These are phyloP conservation scores for Knipowitschia caucasica DNA, from an alignment of 2,797 vertebrate species.

Conservation along the genomic window DNA sequence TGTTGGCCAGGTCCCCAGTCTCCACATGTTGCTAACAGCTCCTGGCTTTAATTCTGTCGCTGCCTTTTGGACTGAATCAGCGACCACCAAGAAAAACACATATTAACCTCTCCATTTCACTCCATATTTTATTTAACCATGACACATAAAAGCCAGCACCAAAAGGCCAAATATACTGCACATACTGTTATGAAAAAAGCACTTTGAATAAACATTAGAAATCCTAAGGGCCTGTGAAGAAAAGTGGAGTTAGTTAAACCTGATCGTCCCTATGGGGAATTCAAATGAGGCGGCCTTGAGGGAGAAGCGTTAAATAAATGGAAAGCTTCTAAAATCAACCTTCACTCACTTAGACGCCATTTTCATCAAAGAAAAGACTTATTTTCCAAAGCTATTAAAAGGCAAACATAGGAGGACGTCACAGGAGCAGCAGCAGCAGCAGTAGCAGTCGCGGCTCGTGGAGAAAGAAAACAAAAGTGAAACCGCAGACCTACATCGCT, in stretches of 20 bases:
- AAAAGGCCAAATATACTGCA: constrained; percentile 64
- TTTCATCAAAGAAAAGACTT: constrained; percentile 38
- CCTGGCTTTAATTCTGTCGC: constrained; percentile 82
- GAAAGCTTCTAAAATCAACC: constrained; percentile 48
- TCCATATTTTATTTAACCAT: constrained; percentile 11
- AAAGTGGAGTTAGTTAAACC: constrained; percentile 49
- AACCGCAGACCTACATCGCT: constrained; percentile 10
- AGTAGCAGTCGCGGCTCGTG: too few species aligned
- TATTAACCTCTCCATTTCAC: constrained; percentile 18
- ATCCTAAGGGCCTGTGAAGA: constrained; percentile 68
- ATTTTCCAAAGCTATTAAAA: constrained; percentile 38
- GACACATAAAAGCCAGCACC: constrained; percentile 70
- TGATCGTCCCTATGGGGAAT: constrained; percentile 45
- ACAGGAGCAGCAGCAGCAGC: constrained; percentile 12
- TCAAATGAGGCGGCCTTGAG: constrained; percentile 55
- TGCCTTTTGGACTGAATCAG: constrained; percentile 80
- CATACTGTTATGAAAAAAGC: constrained; percentile 55
- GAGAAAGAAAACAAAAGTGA: constrained; percentile 12
- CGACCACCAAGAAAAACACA: constrained; percentile 74
- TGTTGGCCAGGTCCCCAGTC: constrained; percentile 64
- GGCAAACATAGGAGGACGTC: constrained; percentile 19
- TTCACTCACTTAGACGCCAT: constrained; percentile 33
- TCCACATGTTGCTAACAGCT: constrained; percentile 59
- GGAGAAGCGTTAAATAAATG: constrained; percentile 49
- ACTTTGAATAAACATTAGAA: constrained; percentile 81